Evolutionary conservation across 2,797 vertebrate species (phyloP), one percentile per base, ranked within the genome.

Genomic region (Acanthurus lineatus): DNA sequence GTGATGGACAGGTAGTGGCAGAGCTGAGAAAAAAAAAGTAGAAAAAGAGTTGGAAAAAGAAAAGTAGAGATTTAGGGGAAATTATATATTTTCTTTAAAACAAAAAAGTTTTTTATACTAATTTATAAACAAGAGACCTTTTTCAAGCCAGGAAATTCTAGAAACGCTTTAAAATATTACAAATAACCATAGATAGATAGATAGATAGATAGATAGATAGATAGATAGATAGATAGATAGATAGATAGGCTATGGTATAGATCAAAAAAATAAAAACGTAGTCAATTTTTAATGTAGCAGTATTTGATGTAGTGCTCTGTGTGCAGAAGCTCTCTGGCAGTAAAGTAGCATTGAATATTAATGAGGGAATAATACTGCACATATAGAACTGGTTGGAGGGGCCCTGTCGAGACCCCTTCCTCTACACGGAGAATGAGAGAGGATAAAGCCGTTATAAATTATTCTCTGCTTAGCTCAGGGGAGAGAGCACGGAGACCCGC

Each of bases 321-420:
- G 84, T 75, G 88, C 58, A 51, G 82, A 86, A 81, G 83, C 79
- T 90, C 85, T 79, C 83, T 83, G 84, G 87, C 86, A 81, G 83
- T 79, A 89, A 93, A 88, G 90, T 28, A 77, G 62, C 85, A 79
- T 83, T 89, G 87, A 92, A 93, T 92, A 93, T 93, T 93, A 91
- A 93, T 90, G 75, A 81, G 82, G 69, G 88, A 88, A 91, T 88
- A 91, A 90, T 86, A 73, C 80, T 71, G 87, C 81, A 84, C 79
- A 61, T 85, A 88, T 78, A 86, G 86, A 67, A 83, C 7, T 68
- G 90, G 86, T 85, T 81, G 84, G 76, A 89, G 77, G 76, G 85
- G 84, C 69, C 80, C 73, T 91, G 90, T 92, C 38, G 82, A 88
- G 91, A 89, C 79, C 80, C 51, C 67, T 68, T 44, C 73, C 80